A percentile compares a stretch with the other conserved stretches of the same genome.
phyloP scores from a whole-genome alignment of 2,888 invertebrate genomes.

The Mongoloraphidia duomilia region DNA sequence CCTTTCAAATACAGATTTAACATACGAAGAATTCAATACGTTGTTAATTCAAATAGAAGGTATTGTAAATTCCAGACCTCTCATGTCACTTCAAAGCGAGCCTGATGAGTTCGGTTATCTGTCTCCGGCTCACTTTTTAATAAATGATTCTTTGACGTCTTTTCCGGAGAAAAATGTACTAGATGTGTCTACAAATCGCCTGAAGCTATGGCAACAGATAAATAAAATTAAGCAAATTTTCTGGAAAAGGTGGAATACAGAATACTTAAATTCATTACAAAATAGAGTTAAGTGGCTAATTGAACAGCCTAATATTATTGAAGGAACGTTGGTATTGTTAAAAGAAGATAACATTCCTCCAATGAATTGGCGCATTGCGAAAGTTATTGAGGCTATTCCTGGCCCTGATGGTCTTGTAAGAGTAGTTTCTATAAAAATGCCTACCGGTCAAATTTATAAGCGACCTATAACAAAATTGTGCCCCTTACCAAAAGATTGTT shows the following conservation, averaged over 20 bases:
- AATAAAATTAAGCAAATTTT: slow-evolving; percentile 4
- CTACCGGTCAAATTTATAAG: neutral
- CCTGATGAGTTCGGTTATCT: neutral
- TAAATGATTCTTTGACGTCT: neutral
- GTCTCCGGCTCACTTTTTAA: slow-evolving; percentile 6
- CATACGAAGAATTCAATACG: neutral
- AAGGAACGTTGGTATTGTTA: neutral
- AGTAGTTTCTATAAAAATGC: neutral
- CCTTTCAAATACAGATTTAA: slow-evolving; percentile 1
- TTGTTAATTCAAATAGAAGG: slow-evolving; percentile 3
- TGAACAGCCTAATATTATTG: neutral
- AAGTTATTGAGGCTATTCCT: neutral
- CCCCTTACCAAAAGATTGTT: neutral
- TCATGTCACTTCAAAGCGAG: too few relatives aligned
- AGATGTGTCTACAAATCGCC: neutral
- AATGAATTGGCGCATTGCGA: neutral
- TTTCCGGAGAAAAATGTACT: neutral
- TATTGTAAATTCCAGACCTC: slow-evolving; percentile 7
- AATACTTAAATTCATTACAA: slow-evolving; percentile 8
- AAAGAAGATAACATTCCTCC: neutral
- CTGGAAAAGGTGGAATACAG: slow-evolving; percentile 9
- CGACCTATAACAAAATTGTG: neutral
- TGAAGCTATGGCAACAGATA: neutral
- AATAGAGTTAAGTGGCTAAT: slow-evolving; percentile 5
- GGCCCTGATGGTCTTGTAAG: neutral